Evolutionary conservation across 2,797 vertebrate genomes (phyloP), one percentile per base, ranked within the genome.

Genomic region (Cyprinodon diabolis): DNA sequence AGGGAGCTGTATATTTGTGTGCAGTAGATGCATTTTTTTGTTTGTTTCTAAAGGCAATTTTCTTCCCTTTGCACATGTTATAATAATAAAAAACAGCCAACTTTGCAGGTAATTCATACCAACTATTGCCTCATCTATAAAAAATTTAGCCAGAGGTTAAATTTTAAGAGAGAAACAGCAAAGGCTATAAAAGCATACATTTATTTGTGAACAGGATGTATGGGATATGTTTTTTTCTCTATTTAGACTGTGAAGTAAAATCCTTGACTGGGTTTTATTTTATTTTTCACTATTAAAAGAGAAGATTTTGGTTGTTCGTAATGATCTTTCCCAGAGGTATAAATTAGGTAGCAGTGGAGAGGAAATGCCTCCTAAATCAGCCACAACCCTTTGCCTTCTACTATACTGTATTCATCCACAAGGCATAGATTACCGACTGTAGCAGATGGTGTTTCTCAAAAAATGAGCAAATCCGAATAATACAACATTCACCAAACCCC

Each of bases 111-210:
- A 77, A 73, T 80, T 83, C 66, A 54, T 71, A 75, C 66, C 69
- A 58, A 84, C 84, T 88, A 79, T 75, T 75, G 48, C 69, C 69
- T 84, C 84, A 92, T 94, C 88, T 91, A 91, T 91, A 93, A 89
- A 86, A 89, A 83, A 90, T 72, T 86, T 69, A 74, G 82, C 10
- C 19, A 43, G 5, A 63, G 82, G 84, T 84, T 83, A 88, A 88
- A 88, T 87, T 87, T 78, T 85, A 78, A 80, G 78, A 85, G 78
- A 72, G 75, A 86, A 76, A 67, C 71, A 71, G 68, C 58, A 65
- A 73, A 72, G 65, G 62, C 63, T 58, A 60, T 74, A 62, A 55
- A 49, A 25, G 8, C 45, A 25, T 68, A 65, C 23, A n/a, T 56
- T 76, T 25, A 5, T 63, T 56, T 30, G n/a, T 35, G 72, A 71